phyloP scores from a whole-genome alignment of 2,113 vertebrate species.

The Phalacrocorax pelagicus region DNA sequence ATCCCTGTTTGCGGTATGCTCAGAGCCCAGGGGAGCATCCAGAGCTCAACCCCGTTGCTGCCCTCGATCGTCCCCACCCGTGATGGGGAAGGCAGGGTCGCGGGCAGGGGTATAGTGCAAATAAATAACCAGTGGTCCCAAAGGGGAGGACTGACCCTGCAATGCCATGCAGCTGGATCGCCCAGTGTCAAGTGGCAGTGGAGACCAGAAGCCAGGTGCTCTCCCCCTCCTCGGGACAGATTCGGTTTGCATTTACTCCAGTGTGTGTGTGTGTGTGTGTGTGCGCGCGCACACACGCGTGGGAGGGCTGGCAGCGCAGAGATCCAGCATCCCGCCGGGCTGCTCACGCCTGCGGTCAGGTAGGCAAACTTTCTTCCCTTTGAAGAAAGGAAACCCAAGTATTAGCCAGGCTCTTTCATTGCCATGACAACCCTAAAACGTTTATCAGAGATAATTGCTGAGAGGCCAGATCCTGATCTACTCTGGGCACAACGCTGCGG shows the following conservation, averaged over 20 bases:
- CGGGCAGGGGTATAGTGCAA: fast-evolving
- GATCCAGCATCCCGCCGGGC: background rate
- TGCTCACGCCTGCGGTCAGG: background rate
- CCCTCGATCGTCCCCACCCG: fast-evolving
- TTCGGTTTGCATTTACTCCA: background rate
- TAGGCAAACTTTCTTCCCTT: conserved; percentile 47
- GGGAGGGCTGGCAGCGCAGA: background rate
- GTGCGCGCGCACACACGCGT: background rate
- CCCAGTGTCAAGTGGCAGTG: fast-evolving
- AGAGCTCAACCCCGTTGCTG: background rate
- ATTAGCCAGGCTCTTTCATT: conserved; percentile 18
- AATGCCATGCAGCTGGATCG: fast-evolving
- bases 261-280: too few species aligned
- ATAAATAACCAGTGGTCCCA: fast-evolving
- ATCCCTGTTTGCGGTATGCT: fast-evolving
- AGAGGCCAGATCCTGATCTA: background rate
- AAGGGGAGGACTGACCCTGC: background rate
- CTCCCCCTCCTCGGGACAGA: background rate
- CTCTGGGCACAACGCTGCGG: background rate
- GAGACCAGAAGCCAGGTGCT: background rate
- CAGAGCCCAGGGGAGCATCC: background rate
- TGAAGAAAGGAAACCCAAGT: conserved; percentile 35
- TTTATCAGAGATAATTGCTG: background rate
- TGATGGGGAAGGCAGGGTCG: fast-evolving
- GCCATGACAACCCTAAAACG: conserved; percentile 70